Evolutionary conservation across 2,113 vertebrate species (phyloP).

Genomic region (Crypturellus undulatus): DNA sequence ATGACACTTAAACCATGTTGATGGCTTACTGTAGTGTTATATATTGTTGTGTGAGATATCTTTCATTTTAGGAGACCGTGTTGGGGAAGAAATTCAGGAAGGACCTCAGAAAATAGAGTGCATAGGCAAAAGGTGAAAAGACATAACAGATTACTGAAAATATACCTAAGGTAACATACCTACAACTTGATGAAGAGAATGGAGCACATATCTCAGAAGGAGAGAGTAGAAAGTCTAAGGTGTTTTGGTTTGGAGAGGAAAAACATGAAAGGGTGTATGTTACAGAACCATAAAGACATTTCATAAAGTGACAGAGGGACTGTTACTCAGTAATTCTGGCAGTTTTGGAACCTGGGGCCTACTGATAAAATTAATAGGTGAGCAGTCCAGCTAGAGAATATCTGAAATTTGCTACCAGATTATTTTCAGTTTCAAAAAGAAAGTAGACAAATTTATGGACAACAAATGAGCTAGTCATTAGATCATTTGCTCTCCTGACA

Average conservation of each 20-base stretch:
- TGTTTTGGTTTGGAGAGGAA: neutral
- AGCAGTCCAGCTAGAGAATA: neutral
- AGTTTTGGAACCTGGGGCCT: neutral
- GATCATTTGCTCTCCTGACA: neutral
- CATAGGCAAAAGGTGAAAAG: neutral
- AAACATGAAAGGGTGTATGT: neutral
- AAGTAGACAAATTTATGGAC: neutral
- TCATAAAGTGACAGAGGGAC: neutral
- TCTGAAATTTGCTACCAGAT: neutral
- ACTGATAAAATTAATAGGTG: neutral
- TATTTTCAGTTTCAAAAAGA: neutral
- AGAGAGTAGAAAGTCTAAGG: neutral
- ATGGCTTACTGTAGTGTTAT: neutral
- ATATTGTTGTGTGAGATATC: too few relatives aligned
- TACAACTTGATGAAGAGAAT: neutral
- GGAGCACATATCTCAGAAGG: fast-evolving
- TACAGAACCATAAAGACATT: neutral
- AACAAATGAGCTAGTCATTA: neutral
- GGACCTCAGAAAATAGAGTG: neutral
- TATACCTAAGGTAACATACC: neutral
- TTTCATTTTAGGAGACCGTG: too few relatives aligned
- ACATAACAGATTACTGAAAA: neutral
- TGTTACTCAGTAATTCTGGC: neutral
- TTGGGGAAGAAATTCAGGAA: neutral
- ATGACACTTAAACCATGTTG: neutral